Conservation (phyloP, 2,797 vertebrate species). For the Poecilia wingei region DNA sequence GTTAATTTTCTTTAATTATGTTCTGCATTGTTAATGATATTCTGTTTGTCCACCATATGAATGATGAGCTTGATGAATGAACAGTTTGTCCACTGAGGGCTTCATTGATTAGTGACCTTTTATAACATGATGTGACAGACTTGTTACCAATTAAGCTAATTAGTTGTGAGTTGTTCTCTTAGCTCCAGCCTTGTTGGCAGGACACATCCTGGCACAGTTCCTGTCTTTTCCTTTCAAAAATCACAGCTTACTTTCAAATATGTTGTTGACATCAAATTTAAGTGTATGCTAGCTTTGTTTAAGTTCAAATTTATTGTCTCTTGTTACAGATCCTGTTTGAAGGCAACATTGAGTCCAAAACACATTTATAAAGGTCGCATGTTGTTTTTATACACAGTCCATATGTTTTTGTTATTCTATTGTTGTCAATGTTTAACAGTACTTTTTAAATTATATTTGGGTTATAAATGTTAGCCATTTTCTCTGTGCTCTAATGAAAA, state of each 20-base stretch:
- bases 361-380: background rate
- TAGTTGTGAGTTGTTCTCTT: background rate
- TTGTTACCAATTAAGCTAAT: conserved; percentile 2
- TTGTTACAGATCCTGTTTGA: background rate
- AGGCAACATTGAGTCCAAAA: background rate
- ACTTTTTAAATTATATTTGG: background rate
- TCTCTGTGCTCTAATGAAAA: background rate
- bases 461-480: background rate
- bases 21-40: background rate
- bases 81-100: background rate
- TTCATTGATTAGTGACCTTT: conserved; percentile 5
- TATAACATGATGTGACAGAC: background rate
- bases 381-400: background rate
- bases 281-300: background rate
- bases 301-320: background rate
- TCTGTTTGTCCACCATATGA: background rate
- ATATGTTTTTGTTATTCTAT: background rate
- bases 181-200: background rate
- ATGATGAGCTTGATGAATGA: background rate
- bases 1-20: background rate
- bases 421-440: background rate
- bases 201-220: background rate
- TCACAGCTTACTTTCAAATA: background rate
- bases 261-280: background rate
- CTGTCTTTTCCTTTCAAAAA: background rate